Percentiles rank a stretch among this genome's conserved stretches.
Conservation (phyloP, 2,113 vertebrate species). For the Geococcyx californianus region DNA sequence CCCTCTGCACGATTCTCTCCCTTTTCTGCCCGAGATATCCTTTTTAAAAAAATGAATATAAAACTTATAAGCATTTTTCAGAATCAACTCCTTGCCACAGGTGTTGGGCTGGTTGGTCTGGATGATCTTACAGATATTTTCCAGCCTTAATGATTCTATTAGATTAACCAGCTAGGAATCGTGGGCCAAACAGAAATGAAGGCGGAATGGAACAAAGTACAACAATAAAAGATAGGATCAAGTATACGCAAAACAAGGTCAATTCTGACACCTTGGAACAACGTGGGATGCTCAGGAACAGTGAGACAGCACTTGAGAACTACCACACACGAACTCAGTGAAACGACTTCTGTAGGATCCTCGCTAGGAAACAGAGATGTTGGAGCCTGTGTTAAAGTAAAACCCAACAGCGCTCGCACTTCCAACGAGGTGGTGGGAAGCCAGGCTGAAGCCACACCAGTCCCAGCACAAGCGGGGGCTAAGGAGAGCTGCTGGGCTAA, state of each 20-base stretch:
- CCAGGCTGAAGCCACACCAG: too few relatives aligned
- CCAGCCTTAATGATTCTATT: too few relatives aligned
- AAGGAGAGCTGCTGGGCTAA: not conserved
- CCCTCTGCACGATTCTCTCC: not conserved
- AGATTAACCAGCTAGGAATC: not conserved
- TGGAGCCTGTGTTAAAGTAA: not conserved
- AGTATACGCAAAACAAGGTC: not conserved
- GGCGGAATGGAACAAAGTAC: not conserved
- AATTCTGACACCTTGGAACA: not conserved
- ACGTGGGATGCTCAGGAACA: not conserved
- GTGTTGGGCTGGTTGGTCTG: too few relatives aligned
- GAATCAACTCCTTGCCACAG: not conserved
- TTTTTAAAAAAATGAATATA: not conserved
- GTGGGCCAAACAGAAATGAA: not conserved
- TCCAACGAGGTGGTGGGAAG: rapidly evolving
- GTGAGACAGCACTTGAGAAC: not conserved
- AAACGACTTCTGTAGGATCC: not conserved
- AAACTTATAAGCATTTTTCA: not conserved
- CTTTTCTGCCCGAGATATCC: not conserved
- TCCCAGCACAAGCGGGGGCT: not conserved
- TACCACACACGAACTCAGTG: not conserved
- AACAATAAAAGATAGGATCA: not conserved
- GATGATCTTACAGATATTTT: too few relatives aligned
- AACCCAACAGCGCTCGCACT: not conserved
- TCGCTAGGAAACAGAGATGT: not conserved